These are phyloP conservation scores for Pipra filicauda DNA, from an alignment of 2,113 vertebrate species.

Conservation along the genomic window DNA sequence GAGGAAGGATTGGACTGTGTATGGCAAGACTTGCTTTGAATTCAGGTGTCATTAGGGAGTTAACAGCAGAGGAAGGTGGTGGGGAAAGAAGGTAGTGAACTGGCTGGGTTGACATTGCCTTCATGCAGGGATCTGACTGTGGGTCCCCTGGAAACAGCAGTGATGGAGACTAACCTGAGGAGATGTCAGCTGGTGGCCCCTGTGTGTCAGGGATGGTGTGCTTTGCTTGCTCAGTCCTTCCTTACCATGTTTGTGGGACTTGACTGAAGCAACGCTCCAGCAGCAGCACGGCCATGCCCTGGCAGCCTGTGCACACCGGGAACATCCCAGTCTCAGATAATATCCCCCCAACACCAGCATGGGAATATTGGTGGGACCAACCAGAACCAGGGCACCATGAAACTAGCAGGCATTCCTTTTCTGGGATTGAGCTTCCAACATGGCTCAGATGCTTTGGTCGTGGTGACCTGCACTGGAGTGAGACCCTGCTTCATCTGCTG, in stretches of 20 bases:
- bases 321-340: accelerated
- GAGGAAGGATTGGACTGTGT: neutral
- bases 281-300: accelerated
- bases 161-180: neutral
- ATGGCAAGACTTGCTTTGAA: neutral
- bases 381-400: neutral
- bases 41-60: neutral
- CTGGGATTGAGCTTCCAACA: neutral
- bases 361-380: neutral
- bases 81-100: neutral
- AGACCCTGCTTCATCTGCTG: neutral
- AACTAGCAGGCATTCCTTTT: neutral
- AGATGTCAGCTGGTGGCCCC: neutral
- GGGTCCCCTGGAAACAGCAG: neutral
- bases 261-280: accelerated
- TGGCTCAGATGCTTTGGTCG: neutral
- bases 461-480: neutral
- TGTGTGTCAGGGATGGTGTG: accelerated
- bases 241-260: accelerated
- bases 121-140: accelerated
- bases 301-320: neutral
- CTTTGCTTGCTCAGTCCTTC: neutral
- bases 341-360: accelerated
- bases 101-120: neutral
- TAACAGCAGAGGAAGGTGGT: neutral